Evolutionary conservation across 2,797 vertebrate genomes (phyloP).

Genomic region (Chelon auratus): DNA sequence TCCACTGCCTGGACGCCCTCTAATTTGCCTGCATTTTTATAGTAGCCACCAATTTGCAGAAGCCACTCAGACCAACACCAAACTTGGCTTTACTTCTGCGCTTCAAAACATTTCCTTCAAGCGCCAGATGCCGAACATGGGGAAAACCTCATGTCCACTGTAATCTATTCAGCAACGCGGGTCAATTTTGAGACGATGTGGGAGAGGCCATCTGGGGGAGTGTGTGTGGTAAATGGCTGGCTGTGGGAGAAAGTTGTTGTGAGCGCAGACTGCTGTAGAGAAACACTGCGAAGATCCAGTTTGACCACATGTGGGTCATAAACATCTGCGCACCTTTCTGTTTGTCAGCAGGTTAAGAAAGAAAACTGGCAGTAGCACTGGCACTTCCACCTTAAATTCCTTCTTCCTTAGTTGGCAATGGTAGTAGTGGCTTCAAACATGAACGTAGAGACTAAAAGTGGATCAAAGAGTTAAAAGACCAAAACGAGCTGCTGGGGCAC

Average conservation of each 20-base stretch:
- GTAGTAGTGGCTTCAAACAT: constrained; percentile 39
- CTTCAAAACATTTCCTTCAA: constrained; percentile 33
- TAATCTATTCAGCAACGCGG: constrained; percentile 24
- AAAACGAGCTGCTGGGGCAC: constrained; percentile 36
- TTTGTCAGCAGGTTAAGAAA: not conserved
- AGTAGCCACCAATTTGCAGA: constrained; percentile 73
- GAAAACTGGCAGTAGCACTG: constrained; percentile 32
- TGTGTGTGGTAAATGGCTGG: not conserved
- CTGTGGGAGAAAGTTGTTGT: not conserved
- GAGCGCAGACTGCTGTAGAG: not conserved
- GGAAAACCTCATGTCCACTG: constrained; percentile 31
- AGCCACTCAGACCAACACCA: constrained; percentile 53
- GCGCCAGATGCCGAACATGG: constrained; percentile 38
- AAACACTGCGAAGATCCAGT: not conserved
- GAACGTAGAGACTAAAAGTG: constrained; percentile 44
- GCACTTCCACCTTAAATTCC: constrained; percentile 64
- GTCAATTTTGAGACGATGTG: constrained; percentile 4
- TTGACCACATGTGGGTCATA: not conserved
- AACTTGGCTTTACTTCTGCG: constrained; percentile 40
- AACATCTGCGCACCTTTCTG: constrained; percentile 3
- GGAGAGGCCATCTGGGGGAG: not conserved
- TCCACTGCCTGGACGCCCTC: constrained; percentile 43
- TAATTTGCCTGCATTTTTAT: constrained; percentile 72
- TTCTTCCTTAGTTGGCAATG: constrained; percentile 51
- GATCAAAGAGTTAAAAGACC: constrained; percentile 54